A percentile compares a stretch with the other conserved stretches of the same genome.
Evolutionary conservation across 1,140 invertebrate species (phyloP).

Genomic region (Penaeus vannamei): DNA sequence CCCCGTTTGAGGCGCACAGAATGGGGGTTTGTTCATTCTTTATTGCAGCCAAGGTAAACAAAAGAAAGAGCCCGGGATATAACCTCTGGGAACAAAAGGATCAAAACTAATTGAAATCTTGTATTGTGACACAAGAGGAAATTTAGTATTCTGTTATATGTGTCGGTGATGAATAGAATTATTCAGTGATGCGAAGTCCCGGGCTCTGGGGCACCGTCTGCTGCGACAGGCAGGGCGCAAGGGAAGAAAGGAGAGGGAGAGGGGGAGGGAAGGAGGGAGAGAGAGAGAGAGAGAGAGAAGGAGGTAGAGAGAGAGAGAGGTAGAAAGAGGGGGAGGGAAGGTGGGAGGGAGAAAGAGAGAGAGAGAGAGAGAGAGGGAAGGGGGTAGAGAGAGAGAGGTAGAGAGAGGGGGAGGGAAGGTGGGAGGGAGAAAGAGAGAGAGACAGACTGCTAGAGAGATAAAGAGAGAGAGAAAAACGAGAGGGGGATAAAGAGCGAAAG

Average conservation of each 20-base stretch:
- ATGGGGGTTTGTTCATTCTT: conserved; percentile 8
- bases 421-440: not conserved
- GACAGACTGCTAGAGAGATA: not conserved
- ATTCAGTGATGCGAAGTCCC: conserved; percentile 20
- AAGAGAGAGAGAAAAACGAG: not conserved
- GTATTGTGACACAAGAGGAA: conserved; percentile 55
- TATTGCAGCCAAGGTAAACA: conserved; percentile 56
- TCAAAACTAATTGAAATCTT: conserved; percentile 57
- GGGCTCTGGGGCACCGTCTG: too few species aligned
- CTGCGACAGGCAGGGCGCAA: not conserved
- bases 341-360: not conserved
- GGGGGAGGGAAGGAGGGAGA: not conserved
- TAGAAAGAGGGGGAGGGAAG: not conserved
- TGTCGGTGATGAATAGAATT: conserved; percentile 41
- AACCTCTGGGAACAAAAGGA: conserved; percentile 32
- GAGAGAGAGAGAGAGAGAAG: conserved; percentile 25
- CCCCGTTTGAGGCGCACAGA: conserved; percentile 22
- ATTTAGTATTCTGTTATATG: conserved; percentile 56
- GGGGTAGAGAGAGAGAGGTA: not conserved
- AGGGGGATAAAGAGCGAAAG: not conserved
- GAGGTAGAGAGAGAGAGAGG: not conserved
- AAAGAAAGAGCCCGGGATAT: not conserved
- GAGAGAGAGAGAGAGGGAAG: not conserved
- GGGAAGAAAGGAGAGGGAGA: not conserved
- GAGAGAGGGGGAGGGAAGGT: too few species aligned